Percentiles rank a stretch among this genome's conserved stretches.
phyloP scores from a whole-genome alignment of 2,888 invertebrate species.

The Melikaiella ostensackeni region DNA sequence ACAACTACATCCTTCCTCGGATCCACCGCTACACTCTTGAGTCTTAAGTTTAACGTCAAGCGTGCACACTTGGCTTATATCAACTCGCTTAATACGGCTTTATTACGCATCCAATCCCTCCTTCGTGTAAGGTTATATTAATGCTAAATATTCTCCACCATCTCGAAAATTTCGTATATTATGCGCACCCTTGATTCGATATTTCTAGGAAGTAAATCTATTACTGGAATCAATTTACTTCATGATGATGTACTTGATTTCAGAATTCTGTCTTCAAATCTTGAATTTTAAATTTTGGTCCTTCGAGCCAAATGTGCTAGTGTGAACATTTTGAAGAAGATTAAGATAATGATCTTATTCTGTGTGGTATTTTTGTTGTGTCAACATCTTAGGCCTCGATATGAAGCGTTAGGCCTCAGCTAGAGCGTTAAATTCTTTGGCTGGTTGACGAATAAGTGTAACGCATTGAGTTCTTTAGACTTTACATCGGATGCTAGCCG shows the following conservation, averaged over 20 bases:
- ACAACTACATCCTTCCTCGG: conserved; percentile 60
- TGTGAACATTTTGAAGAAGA: too few relatives aligned
- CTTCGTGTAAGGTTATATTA: conserved; percentile 3
- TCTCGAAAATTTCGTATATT: not conserved
- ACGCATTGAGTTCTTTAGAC: too few relatives aligned
- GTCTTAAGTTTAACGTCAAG: conserved; percentile 68
- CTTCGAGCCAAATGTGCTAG: too few relatives aligned
- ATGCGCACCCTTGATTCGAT: not conserved
- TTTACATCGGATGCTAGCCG: too few relatives aligned
- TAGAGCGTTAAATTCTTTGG: too few relatives aligned
- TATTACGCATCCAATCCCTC: conserved; percentile 64
- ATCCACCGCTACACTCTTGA: conserved; percentile 60
- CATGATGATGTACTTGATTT: not conserved
- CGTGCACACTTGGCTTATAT: conserved; percentile 69
- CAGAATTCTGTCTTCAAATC: not conserved
- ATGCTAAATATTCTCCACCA: conserved; percentile 1
- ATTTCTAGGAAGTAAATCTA: not conserved
- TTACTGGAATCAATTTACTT: not conserved
- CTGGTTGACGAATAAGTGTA: too few relatives aligned
- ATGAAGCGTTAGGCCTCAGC: too few relatives aligned
- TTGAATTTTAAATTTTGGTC: not conserved
- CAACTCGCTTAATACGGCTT: conserved; percentile 69
- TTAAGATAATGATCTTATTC: too few relatives aligned
- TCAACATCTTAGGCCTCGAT: too few relatives aligned
- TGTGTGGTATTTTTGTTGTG: not conserved